phyloP scores from a whole-genome alignment of 1,140 invertebrate genomes.

The Lasioglossum albipes region DNA sequence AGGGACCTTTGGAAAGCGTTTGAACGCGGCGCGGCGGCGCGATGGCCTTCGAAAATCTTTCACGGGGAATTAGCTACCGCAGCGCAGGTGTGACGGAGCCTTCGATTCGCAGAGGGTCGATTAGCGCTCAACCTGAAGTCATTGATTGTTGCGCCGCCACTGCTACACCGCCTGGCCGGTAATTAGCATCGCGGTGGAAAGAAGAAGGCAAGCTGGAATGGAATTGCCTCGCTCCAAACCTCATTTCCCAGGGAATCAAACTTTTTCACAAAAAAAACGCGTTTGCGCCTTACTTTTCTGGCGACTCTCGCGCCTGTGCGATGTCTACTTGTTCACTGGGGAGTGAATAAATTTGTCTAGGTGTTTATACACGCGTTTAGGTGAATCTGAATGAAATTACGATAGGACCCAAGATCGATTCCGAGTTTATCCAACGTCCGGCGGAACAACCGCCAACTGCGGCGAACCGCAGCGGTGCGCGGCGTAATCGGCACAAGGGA shows the following conservation, averaged over 20 bases:
- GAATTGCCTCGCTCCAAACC: too few species aligned
- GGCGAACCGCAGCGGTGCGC: constrained; percentile 17
- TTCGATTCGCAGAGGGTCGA: background rate
- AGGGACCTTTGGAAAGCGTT: background rate
- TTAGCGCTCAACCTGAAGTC: background rate
- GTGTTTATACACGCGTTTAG: background rate
- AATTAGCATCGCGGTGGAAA: too few species aligned
- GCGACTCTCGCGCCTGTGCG: too few species aligned
- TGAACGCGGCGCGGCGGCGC: too few species aligned
- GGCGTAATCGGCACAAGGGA: constrained; percentile 37
- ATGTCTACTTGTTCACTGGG: background rate
- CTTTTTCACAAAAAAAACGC: background rate
- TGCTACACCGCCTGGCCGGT: too few species aligned
- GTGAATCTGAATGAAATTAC: background rate
- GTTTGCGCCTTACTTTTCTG: background rate
- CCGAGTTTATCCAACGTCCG: constrained; percentile 1
- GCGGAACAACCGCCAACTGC: constrained; percentile 14
- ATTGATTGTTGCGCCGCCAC: too few species aligned
- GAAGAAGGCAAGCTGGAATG: too few species aligned
- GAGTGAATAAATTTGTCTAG: background rate
- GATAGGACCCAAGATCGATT: too few species aligned
- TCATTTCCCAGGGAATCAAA: too few species aligned
- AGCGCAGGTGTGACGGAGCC: background rate
- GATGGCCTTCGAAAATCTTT: background rate
- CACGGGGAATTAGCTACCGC: background rate